These are phyloP conservation scores for Operophtera brumata DNA, from an alignment of 2,888 invertebrate species.

Conservation along the genomic window DNA sequence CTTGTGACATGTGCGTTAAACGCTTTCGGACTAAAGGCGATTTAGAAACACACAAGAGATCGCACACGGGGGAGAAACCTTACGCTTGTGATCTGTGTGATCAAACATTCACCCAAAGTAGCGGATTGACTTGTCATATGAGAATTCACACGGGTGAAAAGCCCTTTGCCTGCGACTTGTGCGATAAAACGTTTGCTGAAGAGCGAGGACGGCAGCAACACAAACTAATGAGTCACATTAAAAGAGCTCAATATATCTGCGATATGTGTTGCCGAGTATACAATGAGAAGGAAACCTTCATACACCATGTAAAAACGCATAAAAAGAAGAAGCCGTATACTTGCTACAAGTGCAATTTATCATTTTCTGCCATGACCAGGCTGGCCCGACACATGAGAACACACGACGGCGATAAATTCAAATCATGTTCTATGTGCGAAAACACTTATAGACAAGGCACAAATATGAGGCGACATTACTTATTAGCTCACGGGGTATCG, in stretches of 20 bases:
- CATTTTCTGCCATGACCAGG: neutral
- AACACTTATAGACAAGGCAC: neutral
- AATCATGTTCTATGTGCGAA: neutral
- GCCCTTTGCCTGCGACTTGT: neutral
- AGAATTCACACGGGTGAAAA: neutral
- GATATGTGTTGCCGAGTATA: neutral
- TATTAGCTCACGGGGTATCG: neutral
- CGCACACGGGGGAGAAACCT: neutral
- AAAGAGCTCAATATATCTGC: neutral
- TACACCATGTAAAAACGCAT: neutral
- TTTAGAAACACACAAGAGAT: neutral
- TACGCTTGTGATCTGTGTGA: neutral
- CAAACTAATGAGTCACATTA: neutral
- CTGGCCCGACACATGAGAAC: neutral
- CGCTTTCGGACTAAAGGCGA: neutral
- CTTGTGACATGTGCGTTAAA: neutral
- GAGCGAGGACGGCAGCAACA: neutral
- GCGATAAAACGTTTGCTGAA: neutral
- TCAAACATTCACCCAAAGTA: neutral
- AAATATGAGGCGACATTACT: neutral
- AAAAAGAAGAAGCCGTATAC: neutral
- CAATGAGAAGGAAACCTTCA: neutral
- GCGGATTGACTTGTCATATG: neutral
- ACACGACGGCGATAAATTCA: neutral
- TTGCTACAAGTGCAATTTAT: neutral